phyloP scores from a whole-genome alignment of 1,140 invertebrate genomes.

The Chrysoperla carnea region DNA sequence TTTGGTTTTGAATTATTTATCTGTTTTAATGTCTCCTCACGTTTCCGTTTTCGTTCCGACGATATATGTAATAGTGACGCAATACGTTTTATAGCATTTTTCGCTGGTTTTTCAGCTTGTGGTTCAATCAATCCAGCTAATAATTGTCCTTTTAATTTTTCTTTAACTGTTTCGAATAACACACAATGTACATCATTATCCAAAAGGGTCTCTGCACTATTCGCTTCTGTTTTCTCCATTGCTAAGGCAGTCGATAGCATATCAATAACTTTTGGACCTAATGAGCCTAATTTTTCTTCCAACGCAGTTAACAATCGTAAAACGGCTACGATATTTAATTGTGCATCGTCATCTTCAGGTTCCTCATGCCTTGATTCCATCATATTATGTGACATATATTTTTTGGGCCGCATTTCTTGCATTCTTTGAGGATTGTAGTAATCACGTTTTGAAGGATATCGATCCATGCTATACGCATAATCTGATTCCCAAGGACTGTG shows the following conservation, averaged over 20 bases:
- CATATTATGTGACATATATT: not conserved
- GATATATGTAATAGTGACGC: slow-evolving; percentile 46
- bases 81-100: slow-evolving; percentile 40
- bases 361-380: not conserved
- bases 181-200: slow-evolving; percentile 49
- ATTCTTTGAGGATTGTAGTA: not conserved
- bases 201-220: slow-evolving; percentile 54
- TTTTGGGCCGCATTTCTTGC: not conserved
- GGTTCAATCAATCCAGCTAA: slow-evolving; percentile 54
- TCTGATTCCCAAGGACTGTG: slow-evolving; percentile 19
- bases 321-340: slow-evolving; percentile 45
- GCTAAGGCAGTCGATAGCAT: slow-evolving; percentile 52
- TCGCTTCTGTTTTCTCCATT: slow-evolving; percentile 53
- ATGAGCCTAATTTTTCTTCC: slow-evolving; percentile 59
- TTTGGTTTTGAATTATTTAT: slow-evolving; percentile 8
- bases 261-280: slow-evolving; percentile 58
- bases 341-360: slow-evolving; percentile 15
- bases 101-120: slow-evolving; percentile 38
- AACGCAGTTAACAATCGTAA: slow-evolving; percentile 56
- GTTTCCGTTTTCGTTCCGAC: slow-evolving; percentile 28
- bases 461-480: not conserved
- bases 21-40: slow-evolving; percentile 17
- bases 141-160: slow-evolving; percentile 65
- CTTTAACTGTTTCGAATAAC: slow-evolving; percentile 65
- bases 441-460: not conserved